Evolutionary conservation across 2,113 vertebrate species (phyloP).

Genomic region (Dicentrarchus labrax): DNA sequence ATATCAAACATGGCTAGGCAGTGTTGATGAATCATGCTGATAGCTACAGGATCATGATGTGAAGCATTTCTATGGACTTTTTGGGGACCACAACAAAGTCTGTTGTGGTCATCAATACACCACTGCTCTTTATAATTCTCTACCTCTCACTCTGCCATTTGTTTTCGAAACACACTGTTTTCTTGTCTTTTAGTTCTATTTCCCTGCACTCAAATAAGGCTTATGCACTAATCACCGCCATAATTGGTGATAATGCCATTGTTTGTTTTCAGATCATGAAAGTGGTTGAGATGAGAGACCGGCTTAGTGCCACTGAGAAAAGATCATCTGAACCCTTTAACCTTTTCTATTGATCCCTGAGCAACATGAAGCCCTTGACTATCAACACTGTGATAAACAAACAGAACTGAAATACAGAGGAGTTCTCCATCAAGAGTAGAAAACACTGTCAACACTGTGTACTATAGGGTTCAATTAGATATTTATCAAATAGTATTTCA

Average conservation of each 20-base stretch:
- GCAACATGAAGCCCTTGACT: conserved; percentile 69
- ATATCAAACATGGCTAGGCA: conserved; percentile 47
- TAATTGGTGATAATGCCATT: conserved; percentile 55
- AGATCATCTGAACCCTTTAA: conserved; percentile 73
- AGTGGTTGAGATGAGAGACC: conserved; percentile 64
- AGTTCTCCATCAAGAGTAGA: not conserved
- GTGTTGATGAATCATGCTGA: conserved; percentile 35
- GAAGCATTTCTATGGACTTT: conserved; percentile 14
- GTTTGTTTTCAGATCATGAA: conserved; percentile 73
- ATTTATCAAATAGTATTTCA: not conserved
- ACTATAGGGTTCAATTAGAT: not conserved
- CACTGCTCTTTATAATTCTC: not conserved
- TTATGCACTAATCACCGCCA: conserved; percentile 39
- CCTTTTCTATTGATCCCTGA: conserved; percentile 76
- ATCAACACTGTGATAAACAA: conserved; percentile 64
- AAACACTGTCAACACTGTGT: not conserved
- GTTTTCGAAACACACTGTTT: not conserved
- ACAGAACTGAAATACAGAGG: conserved; percentile 41
- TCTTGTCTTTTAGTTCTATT: conserved; percentile 1
- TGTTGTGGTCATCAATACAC: not conserved
- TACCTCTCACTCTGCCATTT: not conserved
- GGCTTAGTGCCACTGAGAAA: conserved; percentile 67
- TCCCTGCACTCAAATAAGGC: conserved; percentile 23
- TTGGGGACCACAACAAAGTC: conserved; percentile 21
- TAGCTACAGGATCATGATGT: not conserved